phyloP scores from a whole-genome alignment of 2,113 vertebrate species.

The Lepus europaeus region DNA sequence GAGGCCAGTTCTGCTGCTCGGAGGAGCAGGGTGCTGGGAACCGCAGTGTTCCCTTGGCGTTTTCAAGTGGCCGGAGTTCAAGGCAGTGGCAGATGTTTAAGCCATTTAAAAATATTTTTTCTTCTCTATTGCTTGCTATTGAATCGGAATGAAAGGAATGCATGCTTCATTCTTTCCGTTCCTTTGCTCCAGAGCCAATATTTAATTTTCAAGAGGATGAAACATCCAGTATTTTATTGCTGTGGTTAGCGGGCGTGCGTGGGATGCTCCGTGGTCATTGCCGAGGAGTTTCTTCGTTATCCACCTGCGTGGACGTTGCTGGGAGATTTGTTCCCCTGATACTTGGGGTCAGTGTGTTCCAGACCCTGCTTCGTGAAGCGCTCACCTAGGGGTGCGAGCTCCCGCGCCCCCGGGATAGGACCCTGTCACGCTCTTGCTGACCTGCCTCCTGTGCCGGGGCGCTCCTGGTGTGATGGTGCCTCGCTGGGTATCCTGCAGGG shows the following conservation, averaged over 20 bases:
- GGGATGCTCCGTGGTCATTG: slow-evolving; percentile 5
- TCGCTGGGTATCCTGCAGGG: slow-evolving; percentile 45
- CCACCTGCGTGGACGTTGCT: neutral
- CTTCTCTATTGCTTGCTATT: neutral
- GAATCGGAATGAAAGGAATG: neutral
- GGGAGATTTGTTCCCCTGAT: neutral
- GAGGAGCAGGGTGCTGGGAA: neutral
- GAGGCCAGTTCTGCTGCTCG: neutral
- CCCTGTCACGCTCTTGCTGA: neutral
- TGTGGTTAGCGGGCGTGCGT: neutral
- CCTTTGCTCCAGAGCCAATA: neutral
- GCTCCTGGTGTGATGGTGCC: slow-evolving; percentile 75
- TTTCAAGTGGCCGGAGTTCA: neutral
- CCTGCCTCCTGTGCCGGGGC: slow-evolving; percentile 23
- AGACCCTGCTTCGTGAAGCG: slow-evolving; percentile 30
- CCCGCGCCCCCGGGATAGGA: slow-evolving; percentile 59
- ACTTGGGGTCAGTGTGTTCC: neutral
- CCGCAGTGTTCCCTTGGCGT: neutral
- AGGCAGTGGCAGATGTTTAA: neutral
- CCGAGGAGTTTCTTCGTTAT: neutral
- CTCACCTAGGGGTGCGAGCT: neutral
- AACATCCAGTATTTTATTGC: neutral
- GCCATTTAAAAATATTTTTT: neutral
- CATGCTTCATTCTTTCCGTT: neutral
- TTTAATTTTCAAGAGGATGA: slow-evolving; percentile 9